Percentiles rank a stretch among this genome's conserved stretches.
Evolutionary conservation across 2,797 vertebrate species (phyloP).

Genomic region (Hydrocynus forskahlii): DNA sequence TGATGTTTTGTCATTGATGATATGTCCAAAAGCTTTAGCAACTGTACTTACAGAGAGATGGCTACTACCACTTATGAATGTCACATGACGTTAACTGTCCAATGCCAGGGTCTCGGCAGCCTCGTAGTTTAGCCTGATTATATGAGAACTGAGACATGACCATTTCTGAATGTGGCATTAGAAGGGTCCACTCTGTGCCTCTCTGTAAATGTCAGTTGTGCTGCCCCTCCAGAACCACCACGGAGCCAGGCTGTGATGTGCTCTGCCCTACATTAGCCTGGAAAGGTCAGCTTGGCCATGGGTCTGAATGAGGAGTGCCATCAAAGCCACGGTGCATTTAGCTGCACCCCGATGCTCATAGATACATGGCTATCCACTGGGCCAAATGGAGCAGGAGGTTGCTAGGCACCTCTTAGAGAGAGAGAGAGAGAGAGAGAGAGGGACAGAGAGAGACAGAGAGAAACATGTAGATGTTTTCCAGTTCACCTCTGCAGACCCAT

Average conservation of each 20-base stretch:
- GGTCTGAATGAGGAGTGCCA: slow-evolving; percentile 32
- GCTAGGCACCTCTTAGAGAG: slow-evolving; percentile 28
- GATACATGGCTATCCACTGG: slow-evolving; percentile 29
- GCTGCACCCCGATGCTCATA: slow-evolving; percentile 21
- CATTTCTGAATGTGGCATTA: not conserved
- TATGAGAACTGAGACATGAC: not conserved
- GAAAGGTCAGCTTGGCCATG: slow-evolving; percentile 52
- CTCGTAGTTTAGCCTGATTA: too few relatives aligned
- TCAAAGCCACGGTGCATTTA: slow-evolving; percentile 19
- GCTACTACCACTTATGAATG: too few relatives aligned
- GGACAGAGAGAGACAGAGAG: not conserved
- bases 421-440: not conserved
- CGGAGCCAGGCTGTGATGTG: slow-evolving; percentile 32
- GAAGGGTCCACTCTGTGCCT: not conserved
- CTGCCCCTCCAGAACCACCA: slow-evolving; percentile 8
- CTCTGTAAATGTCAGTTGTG: slow-evolving; percentile 39
- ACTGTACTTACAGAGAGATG: too few relatives aligned
- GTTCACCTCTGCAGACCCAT: not conserved
- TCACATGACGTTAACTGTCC: too few relatives aligned
- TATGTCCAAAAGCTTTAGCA: too few relatives aligned
- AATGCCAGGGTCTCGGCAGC: too few relatives aligned
- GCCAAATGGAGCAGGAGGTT: slow-evolving; percentile 28
- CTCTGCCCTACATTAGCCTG: slow-evolving; percentile 36
- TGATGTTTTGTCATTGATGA: too few relatives aligned
- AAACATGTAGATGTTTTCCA: not conserved